Conservation (phyloP, 1,140 invertebrate species). For the Lepeophtheirus salmonis region DNA sequence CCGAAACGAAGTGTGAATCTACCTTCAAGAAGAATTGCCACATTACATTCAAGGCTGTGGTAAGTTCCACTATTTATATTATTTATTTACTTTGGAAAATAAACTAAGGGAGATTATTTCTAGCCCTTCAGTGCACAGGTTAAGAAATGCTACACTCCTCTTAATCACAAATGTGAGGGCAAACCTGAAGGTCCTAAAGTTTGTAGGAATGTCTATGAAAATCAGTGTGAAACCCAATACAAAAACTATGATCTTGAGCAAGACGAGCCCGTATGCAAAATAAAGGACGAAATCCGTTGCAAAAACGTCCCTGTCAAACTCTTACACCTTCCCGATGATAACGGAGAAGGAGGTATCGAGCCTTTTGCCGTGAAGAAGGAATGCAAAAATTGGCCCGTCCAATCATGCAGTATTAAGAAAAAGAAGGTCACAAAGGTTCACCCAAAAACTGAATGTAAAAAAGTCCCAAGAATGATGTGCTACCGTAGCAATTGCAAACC, state of each 20-base stretch:
- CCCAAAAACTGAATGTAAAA: slow-evolving; percentile 8
- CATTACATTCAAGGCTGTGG: slow-evolving; percentile 3
- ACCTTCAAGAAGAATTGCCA: slow-evolving; percentile 4
- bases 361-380: slow-evolving; percentile 2
- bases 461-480: slow-evolving; percentile 3
- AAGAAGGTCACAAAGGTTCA: slow-evolving; percentile 11
- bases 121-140: background rate
- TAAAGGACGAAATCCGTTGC: slow-evolving; percentile 1
- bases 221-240: slow-evolving; percentile 9
- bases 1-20: background rate
- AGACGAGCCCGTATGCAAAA: slow-evolving; percentile 14
- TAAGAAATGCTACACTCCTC: background rate
- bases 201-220: slow-evolving; percentile 6
- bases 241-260: slow-evolving; percentile 13
- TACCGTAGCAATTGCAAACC: slow-evolving; percentile 1
- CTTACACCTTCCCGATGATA: background rate
- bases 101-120: background rate
- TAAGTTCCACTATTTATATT: too few relatives aligned
- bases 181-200: background rate
- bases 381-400: slow-evolving; percentile 16
- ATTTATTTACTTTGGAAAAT: too few relatives aligned
- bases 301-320: background rate
- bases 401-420: slow-evolving; percentile 12
- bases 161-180: background rate
- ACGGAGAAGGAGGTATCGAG: background rate